phyloP scores from a whole-genome alignment of 2,888 invertebrate genomes.

The Mantis religiosa region DNA sequence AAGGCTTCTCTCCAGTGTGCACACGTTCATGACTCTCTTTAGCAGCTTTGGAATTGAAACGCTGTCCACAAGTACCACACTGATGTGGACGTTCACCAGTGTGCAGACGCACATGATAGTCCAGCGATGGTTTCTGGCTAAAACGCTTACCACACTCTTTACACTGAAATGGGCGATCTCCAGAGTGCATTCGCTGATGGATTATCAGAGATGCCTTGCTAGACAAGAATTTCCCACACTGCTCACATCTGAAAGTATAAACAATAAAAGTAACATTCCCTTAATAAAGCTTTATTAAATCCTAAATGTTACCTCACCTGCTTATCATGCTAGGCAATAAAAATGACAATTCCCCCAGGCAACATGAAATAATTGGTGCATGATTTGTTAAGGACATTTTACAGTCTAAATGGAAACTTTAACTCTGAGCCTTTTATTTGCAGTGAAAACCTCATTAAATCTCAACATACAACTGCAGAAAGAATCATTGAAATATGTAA shows the following conservation, averaged over 20 bases:
- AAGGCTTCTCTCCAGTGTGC: neutral
- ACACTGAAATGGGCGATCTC: neutral
- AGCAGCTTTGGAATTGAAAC: neutral
- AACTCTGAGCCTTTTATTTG: no score
- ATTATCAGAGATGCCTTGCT: neutral
- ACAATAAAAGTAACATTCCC: neutral
- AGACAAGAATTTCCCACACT: neutral
- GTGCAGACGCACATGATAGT: neutral
- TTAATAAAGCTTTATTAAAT: neutral
- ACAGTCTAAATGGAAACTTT: no score
- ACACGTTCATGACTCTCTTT: neutral
- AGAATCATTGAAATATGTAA: no score
- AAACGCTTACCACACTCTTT: neutral
- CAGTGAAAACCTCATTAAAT: no score
- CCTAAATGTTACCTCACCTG: no score
- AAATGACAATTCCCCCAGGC: no score
- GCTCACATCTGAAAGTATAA: neutral
- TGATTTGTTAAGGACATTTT: no score
- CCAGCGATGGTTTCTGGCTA: neutral
- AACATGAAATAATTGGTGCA: no score
- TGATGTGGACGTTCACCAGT: neutral
- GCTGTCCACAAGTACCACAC: neutral
- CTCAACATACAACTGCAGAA: no score
- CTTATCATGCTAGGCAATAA: no score
- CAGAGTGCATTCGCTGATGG: neutral